Evolutionary conservation across 92 coral and sea anemone species (phyloP), one percentile per base, ranked within the genome.

Genomic region (Porites cylindrica): DNA sequence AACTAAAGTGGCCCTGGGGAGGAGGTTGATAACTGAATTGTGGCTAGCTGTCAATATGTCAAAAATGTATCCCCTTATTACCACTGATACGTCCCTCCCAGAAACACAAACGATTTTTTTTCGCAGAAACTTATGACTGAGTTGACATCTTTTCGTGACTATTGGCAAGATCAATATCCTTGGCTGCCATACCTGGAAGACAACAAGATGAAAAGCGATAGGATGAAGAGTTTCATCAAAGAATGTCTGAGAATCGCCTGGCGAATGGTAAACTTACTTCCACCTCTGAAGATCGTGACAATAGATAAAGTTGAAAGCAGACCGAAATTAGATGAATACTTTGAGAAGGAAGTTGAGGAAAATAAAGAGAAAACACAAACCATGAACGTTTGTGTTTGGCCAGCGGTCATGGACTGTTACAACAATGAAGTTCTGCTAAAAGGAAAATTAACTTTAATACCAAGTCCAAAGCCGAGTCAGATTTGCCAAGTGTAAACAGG

Each of bases 231-330:
- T 50, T 85, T 66, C 59, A 66, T 85, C 24, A 68, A 70, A 51
- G 80, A 69, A 21, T 85, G 88, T 62, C 32, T 79, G 47, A 66
- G 58, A 61, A 38, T 85, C 66, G 32, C 77, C 20, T 85, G 88
- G 88, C 76, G 82, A 69, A 85, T 85, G 88, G 88, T 66, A 52
- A 85, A 69, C 80, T 70, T 76, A 60, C 80, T 79, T 58, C 88
- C 88, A 6, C 88, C 88, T 43, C 50, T 85, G 18, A 64, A 76
- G 76, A 66, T 85, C 23, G 70, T 14, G 19, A 51, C 64, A 13
- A 60, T 19, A 11, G 51, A 53, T 20, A 2, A 85, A 24, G 20
- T 21, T 18, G 21, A 26, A 5, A 29, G 12, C 13, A 13, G 9
- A 1, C 8, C 20, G 47, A 38, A 38, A 47, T 24, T 85, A 76